Evolutionary conservation across 2,797 vertebrate species (phyloP).

Genomic region (Enteromius argenteus): DNA sequence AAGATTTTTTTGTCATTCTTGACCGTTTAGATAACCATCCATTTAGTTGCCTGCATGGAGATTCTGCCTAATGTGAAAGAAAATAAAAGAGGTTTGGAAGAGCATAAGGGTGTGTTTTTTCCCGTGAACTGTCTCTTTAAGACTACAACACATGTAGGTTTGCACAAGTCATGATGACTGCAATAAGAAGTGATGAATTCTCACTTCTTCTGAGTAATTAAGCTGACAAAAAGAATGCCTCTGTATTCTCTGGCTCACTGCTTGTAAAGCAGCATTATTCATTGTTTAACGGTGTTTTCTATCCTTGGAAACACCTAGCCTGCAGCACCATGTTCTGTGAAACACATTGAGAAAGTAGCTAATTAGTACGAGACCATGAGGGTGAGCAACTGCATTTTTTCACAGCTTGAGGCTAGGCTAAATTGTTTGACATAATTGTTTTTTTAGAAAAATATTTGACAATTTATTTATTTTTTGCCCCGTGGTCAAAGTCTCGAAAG

Average conservation of each 20-base stretch:
- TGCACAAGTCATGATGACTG: conserved; percentile 6
- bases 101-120: neutral
- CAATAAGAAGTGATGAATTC: conserved; percentile 10
- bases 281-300: conserved; percentile 26
- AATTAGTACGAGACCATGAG: conserved; percentile 38
- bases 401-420: conserved; percentile 15
- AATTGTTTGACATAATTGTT: conserved; percentile 33
- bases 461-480: conserved; percentile 31
- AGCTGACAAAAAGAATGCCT: conserved; percentile 17
- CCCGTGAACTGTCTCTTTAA: neutral
- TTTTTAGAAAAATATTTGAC: conserved; percentile 22
- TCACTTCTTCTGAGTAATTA: conserved; percentile 14
- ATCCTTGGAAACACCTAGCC: conserved; percentile 42
- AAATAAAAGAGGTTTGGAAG: neutral
- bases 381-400: conserved; percentile 18
- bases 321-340: conserved; percentile 23
- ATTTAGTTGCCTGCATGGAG: neutral
- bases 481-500: conserved; percentile 27
- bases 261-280: conserved; percentile 35
- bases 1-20: neutral
- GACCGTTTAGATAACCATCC: neutral
- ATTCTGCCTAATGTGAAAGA: neutral
- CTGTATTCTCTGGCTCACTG: conserved; percentile 13
- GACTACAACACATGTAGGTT: neutral
- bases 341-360: conserved; percentile 39